Evolutionary conservation across 2,888 invertebrate genomes (phyloP), one percentile per base, ranked within the genome.

Genomic region (Rhamphomyia laevipes): DNA sequence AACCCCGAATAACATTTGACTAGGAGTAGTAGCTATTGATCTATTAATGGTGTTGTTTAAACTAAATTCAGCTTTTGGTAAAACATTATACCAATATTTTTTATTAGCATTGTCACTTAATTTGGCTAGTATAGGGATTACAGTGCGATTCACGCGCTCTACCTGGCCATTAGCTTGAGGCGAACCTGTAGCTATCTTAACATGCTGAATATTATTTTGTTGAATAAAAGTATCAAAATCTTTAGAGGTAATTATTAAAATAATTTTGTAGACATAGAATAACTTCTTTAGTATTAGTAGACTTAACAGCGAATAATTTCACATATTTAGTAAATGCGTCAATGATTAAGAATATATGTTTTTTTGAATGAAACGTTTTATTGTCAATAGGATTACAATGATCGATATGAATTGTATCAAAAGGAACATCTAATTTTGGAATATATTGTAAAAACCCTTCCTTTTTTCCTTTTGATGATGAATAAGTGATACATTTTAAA

Each of bases 401-500:
- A n/a, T n/a, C n/a, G n/a, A n/a, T n/a, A 50, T 71, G 68, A 17
- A 71, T 31, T 0, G 50, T 48, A 31, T 45, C 35, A 21, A 53
- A 53, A 17, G 48, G 53, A 5, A 42, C 13, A 15, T 46, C 35
- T 12, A 30, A 31, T 33, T 51, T 51, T 4, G 47, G 49, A 45
- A 53, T 53, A 33, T 43, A 43, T 30, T 49, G 47, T 35, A 49
- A 18, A 12, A 35, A 38, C 17, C 38, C 67, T 44, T 61, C 60
- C 16, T 46, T 47, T 4, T 56, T 54, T 0, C 57, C 56, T 2
- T 46, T 38, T 51, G 69, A 68, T 15, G 59, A 57, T 40, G 63
- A 64, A 41, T 51, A 59, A 1, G 54, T 31, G 6, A 67, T 47
- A 49, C 69, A 72, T n/a, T 64, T 56, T 3, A 71, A 54, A 51